Evolutionary conservation across 30 jellyfish, hydroid and myxozoan genomes (phyloP), one percentile per base, ranked within the genome.

Genomic region (Rhopilema esculentum): DNA sequence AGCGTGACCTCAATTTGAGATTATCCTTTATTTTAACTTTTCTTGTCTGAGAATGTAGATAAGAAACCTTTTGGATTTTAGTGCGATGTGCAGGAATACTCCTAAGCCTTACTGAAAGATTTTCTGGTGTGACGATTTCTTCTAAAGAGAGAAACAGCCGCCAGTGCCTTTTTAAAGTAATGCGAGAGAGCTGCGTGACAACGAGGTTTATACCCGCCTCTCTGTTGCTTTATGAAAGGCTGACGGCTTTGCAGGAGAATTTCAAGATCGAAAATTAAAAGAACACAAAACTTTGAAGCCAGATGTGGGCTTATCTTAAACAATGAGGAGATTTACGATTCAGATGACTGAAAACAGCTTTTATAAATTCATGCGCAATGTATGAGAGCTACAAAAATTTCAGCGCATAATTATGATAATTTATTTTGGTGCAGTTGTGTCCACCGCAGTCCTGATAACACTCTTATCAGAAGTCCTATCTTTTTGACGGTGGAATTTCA

Each of bases 401-500:
- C 26, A 24, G 72, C 81, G 87, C 80, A 50, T 28, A 72, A 72
- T 70, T 84, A 72, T 73, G 81, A 84, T 84, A 84, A 84, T 22
- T 32, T 40, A 84, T 57, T 18, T 51, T 24, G 69, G 88, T 72
- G 27, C 94, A 66, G 61, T 73, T 48, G 64, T 24, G 94, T 31
- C 77, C 71, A 74, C 94, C 94, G 88, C 94, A 72, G 72, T 72
- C 30, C 65, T 52, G 94, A 85, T 85, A 85, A 74, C 26, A 21
- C 16, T 8, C 64, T 83, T 85, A 74, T 85, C 94, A 72, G 20
- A 22, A 31, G 77, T 85, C 84, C 83, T 85, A 85, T 85, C 94
- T 85, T 73, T 74, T 85, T 85, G 94, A 85, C 94, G 94, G 94
- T 29, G 73, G 49, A 73, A 74, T 51, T 85, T 85, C 94, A 85